Conservation (phyloP, 2,797 vertebrate species). For the Orientallactaga sibirica region DNA sequence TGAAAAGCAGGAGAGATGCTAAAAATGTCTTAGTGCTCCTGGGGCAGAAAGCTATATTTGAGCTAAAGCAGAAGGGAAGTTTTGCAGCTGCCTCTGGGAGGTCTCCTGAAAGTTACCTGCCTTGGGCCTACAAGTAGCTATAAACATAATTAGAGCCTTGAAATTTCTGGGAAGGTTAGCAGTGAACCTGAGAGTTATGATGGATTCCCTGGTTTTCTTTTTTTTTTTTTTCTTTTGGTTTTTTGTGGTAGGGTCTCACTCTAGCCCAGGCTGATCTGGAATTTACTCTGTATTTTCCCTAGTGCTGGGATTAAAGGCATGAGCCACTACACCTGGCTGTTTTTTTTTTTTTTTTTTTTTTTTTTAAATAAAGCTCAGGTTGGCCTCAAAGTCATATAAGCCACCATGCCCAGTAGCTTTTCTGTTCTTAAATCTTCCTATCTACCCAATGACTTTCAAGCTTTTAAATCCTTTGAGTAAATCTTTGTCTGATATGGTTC, state of each 20-base stretch:
- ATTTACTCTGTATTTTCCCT: no score
- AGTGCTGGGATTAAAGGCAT: no score
- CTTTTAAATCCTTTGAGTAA: background rate
- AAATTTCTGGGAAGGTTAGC: background rate
- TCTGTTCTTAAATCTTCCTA: background rate
- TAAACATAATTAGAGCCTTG: background rate
- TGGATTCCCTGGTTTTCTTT: background rate
- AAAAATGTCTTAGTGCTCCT: slow-evolving; percentile 4
- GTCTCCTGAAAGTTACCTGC: background rate
- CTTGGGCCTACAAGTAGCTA: background rate
- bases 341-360: no score
- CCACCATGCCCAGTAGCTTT: background rate
- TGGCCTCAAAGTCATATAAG: background rate
- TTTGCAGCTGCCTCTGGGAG: slow-evolving; percentile 1
- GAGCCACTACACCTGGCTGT: no score
- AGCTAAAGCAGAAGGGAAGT: background rate
- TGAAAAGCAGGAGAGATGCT: background rate
- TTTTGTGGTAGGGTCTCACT: background rate
- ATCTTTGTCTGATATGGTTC: background rate
- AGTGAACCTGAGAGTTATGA: background rate
- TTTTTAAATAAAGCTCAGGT: no score
- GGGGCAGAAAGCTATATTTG: background rate
- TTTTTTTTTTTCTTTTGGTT: background rate
- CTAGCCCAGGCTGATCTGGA: no score
- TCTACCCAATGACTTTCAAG: background rate